Percentiles rank a stretch among this genome's conserved stretches.
Evolutionary conservation across 2,888 invertebrate genomes (phyloP).

Genomic region (Napeogenes sylphis): DNA sequence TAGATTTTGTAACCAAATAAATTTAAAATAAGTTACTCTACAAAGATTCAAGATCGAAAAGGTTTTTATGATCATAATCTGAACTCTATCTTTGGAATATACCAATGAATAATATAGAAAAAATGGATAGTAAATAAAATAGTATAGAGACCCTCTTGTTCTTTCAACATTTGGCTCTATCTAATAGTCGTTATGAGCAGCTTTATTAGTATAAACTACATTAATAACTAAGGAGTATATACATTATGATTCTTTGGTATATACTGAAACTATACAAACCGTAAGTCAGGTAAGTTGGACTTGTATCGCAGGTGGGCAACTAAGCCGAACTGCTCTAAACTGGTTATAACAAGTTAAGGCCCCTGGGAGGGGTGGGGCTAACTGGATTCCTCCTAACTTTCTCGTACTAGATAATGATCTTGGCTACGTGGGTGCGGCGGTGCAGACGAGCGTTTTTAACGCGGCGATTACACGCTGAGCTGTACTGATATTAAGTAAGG

Average conservation of each 20-base stretch:
- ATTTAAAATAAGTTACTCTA: too few species aligned
- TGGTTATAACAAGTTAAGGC: constrained; percentile 73
- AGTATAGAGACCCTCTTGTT: too few species aligned
- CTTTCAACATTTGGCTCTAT: too few species aligned
- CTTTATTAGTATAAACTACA: background rate
- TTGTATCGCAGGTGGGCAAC: constrained; percentile 71
- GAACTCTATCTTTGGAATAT: too few species aligned
- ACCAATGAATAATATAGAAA: too few species aligned
- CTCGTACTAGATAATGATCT: constrained; percentile 74
- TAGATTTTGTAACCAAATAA: too few species aligned
- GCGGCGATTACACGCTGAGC: constrained; percentile 37
- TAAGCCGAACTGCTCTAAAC: constrained; percentile 70
- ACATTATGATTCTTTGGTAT: background rate
- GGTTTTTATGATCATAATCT: too few species aligned
- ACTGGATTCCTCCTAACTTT: constrained; percentile 75
- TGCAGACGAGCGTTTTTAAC: constrained; percentile 37
- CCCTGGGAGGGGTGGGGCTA: constrained; percentile 51
- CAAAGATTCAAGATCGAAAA: too few species aligned
- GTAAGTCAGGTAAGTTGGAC: constrained; percentile 56
- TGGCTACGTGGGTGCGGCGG: constrained; percentile 65
- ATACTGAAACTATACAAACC: constrained; percentile 23
- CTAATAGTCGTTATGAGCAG: too few species aligned
- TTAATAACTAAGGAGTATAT: constrained; percentile 10
- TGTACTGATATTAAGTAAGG: constrained; percentile 10
- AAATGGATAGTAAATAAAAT: too few species aligned